Conservation (phyloP, 2,113 vertebrate genomes). For the Menidia beryllina region DNA sequence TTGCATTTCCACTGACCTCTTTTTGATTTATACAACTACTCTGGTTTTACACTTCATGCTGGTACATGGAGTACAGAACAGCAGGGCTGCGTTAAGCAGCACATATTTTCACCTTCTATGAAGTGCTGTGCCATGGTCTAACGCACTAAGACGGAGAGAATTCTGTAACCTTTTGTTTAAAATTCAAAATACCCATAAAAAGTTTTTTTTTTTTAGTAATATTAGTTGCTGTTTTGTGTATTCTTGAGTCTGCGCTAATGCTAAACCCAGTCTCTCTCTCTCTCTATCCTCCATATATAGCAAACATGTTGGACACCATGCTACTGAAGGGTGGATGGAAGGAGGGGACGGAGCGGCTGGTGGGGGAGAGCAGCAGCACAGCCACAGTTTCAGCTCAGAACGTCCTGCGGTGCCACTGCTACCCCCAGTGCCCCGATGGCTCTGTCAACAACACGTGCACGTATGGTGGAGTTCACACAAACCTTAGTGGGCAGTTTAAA, state of each 20-base stretch:
- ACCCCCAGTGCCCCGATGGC: slow-evolving; percentile 94
- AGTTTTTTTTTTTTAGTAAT: slow-evolving; percentile 9
- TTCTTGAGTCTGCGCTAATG: not conserved
- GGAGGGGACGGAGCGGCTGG: slow-evolving; percentile 79
- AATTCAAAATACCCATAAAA: no score
- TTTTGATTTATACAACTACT: not conserved
- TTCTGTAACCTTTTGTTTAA: no score
- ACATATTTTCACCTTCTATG: slow-evolving; percentile 47
- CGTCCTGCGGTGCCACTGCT: slow-evolving; percentile 91
- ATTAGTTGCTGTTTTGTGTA: not conserved
- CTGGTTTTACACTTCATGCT: no score
- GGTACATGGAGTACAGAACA: slow-evolving; percentile 28
- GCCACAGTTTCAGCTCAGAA: slow-evolving; percentile 81
- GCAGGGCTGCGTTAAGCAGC: slow-evolving; percentile 51
- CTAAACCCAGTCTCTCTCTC: slow-evolving; percentile 6
- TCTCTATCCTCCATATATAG: slow-evolving; percentile 63
- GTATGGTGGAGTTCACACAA: slow-evolving; percentile 27
- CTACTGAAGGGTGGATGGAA: slow-evolving; percentile 90
- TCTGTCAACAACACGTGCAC: slow-evolving; percentile 93
- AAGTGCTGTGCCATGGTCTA: slow-evolving; percentile 40
- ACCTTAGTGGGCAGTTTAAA: not conserved
- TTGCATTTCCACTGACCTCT: not conserved
- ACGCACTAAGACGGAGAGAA: no score
- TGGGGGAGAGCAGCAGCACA: slow-evolving; percentile 83
- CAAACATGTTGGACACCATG: slow-evolving; percentile 86